These are phyloP conservation scores for Choristoneura rosaceana DNA, from an alignment of 2,888 invertebrate genomes.

Conservation along the genomic window DNA sequence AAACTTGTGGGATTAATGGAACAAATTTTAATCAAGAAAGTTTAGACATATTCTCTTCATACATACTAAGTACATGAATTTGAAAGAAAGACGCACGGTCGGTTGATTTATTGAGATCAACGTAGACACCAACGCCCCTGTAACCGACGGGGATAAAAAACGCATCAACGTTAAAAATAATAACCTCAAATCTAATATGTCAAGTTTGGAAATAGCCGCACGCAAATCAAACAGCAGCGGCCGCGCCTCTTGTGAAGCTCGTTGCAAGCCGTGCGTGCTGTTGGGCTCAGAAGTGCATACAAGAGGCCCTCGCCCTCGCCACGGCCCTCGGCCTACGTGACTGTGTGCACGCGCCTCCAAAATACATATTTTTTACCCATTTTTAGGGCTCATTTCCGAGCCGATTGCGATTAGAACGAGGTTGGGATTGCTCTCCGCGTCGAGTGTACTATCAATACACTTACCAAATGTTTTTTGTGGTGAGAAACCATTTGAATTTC, in stretches of 20 bases:
- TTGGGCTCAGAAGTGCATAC: not conserved
- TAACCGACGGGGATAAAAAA: not conserved
- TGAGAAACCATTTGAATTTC: no score
- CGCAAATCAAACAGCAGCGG: constrained; percentile 4
- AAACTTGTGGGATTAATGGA: no score
- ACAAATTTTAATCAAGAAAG: no score
- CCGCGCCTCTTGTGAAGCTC: not conserved
- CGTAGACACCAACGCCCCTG: no score
- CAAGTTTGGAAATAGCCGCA: constrained; percentile 1
- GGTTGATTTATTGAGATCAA: no score
- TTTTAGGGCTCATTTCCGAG: constrained; percentile 15
- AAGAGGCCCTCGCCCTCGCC: constrained; percentile 5
- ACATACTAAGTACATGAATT: no score
- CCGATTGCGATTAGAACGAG: not conserved
- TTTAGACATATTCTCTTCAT: no score
- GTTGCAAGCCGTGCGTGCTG: constrained; percentile 1
- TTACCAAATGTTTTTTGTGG: no score
- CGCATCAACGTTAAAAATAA: not conserved
- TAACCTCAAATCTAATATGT: not conserved
- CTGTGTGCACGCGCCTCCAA: constrained; percentile 17
- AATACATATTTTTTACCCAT: not conserved
- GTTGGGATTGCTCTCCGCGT: not conserved
- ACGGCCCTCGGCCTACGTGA: constrained; percentile 37
- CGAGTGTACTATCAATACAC: not conserved
- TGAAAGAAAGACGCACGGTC: no score